phyloP scores from a whole-genome alignment of 2,888 invertebrate genomes.

The Rhogogaster chlorosoma region DNA sequence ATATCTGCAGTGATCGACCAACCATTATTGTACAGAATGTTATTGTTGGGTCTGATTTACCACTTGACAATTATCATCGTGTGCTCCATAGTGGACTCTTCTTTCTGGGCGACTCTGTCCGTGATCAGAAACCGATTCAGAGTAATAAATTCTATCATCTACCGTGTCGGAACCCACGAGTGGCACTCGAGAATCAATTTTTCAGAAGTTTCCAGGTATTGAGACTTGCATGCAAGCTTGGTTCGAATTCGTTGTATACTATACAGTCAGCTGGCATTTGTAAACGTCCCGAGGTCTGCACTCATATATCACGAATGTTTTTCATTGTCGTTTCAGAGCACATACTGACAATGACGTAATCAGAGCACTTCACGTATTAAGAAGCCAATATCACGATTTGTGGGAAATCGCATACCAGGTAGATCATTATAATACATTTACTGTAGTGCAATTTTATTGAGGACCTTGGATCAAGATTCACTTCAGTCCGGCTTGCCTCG shows the following conservation, averaged over 20 bases:
- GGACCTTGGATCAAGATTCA: not conserved
- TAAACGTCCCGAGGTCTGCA: not conserved
- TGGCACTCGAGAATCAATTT: not conserved
- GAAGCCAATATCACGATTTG: slow-evolving; percentile 3
- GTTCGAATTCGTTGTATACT: not conserved
- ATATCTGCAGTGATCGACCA: not conserved
- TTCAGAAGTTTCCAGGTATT: not conserved
- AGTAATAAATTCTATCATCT: not conserved
- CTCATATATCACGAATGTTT: not conserved
- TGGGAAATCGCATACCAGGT: not conserved
- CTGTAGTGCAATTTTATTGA: too few relatives aligned
- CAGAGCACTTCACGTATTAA: not conserved
- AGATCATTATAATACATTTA: not conserved
- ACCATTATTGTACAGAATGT: not conserved
- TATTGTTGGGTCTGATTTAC: not conserved
- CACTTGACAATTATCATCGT: not conserved
- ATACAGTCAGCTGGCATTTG: not conserved
- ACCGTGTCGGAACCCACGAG: not conserved
- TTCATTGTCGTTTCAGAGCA: not conserved
- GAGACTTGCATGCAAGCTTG: not conserved
- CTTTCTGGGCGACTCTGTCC: not conserved
- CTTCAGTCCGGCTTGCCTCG: too few relatives aligned
- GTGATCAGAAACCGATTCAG: not conserved
- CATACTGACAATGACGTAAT: not conserved
- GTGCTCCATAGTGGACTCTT: not conserved